phyloP scores from a whole-genome alignment of 2,797 vertebrate genomes.

The Eptatretus atami region DNA sequence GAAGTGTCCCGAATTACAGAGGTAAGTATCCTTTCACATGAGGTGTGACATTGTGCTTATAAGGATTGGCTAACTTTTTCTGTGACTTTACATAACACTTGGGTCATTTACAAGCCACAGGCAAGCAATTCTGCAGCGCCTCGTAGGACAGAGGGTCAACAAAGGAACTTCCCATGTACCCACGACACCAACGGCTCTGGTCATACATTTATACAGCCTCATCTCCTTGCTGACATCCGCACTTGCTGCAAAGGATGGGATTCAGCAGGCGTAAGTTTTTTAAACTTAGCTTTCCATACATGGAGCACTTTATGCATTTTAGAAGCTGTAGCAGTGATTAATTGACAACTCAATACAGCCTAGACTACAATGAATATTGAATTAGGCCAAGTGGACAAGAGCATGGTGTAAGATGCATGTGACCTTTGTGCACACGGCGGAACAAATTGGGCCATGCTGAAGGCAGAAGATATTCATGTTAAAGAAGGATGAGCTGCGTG shows the following conservation, averaged over 20 bases:
- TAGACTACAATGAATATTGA: too few species aligned
- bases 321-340: too few species aligned
- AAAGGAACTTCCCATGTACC: constrained; percentile 40
- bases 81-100: too few species aligned
- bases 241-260: constrained; percentile 36
- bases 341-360: too few species aligned
- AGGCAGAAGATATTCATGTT: constrained; percentile 77
- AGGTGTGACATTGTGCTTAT: too few species aligned
- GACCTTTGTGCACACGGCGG: constrained; percentile 23
- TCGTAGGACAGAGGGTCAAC: constrained; percentile 31
- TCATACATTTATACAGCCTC: constrained; percentile 31
- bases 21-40: too few species aligned
- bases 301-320: too few species aligned
- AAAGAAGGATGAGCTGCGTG: constrained; percentile 62
- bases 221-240: constrained; percentile 24
- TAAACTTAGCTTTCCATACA: too few species aligned
- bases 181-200: constrained; percentile 18
- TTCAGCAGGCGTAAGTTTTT: constrained; percentile 39
- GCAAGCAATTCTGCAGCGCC: constrained; percentile 34
- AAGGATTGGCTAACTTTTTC: too few species aligned
- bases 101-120: constrained; percentile 22
- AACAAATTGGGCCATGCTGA: constrained; percentile 60
- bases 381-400: background rate
- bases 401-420: background rate
- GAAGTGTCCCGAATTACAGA: too few species aligned